Evolutionary conservation across 2,888 invertebrate species (phyloP), one percentile per base, ranked within the genome.

Genomic region (Merodon equestris): DNA sequence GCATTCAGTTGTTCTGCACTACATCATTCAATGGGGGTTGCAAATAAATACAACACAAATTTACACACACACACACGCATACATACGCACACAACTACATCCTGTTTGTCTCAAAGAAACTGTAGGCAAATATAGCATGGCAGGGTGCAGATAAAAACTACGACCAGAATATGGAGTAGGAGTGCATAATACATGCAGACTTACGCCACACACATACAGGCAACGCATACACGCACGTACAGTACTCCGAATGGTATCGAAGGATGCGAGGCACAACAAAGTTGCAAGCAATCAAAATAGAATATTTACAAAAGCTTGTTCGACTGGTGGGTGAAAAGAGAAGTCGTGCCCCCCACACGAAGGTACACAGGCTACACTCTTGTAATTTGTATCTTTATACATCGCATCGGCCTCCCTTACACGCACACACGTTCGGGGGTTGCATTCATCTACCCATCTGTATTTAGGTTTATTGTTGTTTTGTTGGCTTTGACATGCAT

Each of bases 391-490:
- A 27, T 7, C 7, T 7, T 27, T 7, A 27, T 27, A 4, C 7
- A 27, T 27, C 27, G 2, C 27, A 27, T 27, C 27, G n/a, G n/a
- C n/a, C 27, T 7, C 27, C 3, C 7, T 7, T 27, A 7, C 27
- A 27, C 27, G 2, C 7, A 27, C 27, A 27, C 2, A 27, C 27
- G 27, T 27, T 27, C 3, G 7, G 27, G 2, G 27, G 2, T 27
- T 27, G 27, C 7, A 7, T 27, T 27, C 7, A 27, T 27, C 3
- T 27, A 27, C 7, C 3, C 7, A 27, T 27, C 63, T 53, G 61
- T 74, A 63, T 74, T 74, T 74, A 74, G 68, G 57, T 68, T 61
- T 68, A 57, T 68, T 74, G 61, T 74, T 74, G 60, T 60, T 71
- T 53, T 66, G 67, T 68, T 27, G 27, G 2, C 27, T 7, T 38